phyloP scores from a whole-genome alignment of 2,113 vertebrate genomes.

The Brevimyrus niger region DNA sequence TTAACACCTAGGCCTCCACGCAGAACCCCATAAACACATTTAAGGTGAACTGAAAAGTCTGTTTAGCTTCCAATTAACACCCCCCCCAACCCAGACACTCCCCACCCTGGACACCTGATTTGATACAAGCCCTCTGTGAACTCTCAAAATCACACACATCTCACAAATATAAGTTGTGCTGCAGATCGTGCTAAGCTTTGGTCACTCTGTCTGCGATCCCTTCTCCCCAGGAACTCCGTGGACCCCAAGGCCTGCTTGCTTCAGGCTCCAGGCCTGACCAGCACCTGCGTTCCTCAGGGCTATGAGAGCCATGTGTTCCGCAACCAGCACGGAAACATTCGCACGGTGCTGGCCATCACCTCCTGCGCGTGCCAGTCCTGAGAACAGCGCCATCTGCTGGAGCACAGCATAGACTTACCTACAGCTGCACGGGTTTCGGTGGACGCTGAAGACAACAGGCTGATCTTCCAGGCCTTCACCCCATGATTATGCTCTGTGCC shows the following conservation, averaged over 20 bases:
- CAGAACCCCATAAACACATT: not conserved
- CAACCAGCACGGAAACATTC: not conserved
- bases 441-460: not conserved
- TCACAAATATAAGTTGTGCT: not conserved
- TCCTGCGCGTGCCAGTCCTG: not conserved
- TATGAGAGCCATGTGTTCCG: conserved; percentile 10
- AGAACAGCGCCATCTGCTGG: conserved; percentile 8
- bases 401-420: not conserved
- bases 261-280: not conserved
- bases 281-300: conserved; percentile 11
- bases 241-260: not conserved
- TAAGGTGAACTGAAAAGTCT: not conserved
- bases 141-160: not conserved
- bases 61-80: not conserved
- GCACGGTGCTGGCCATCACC: conserved; percentile 14
- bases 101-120: not conserved
- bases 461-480: too few relatives aligned
- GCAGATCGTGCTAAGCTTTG: not conserved
- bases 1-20: conserved; percentile 11
- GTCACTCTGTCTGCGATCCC: not conserved
- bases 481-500: not conserved
- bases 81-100: not conserved
- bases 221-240: not conserved
- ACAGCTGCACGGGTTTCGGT: not conserved
- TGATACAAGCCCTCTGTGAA: too few relatives aligned